Percentiles rank a stretch among this genome's conserved stretches.
phyloP scores from a whole-genome alignment of 2,888 invertebrate genomes.

The Endomychus coccineus region DNA sequence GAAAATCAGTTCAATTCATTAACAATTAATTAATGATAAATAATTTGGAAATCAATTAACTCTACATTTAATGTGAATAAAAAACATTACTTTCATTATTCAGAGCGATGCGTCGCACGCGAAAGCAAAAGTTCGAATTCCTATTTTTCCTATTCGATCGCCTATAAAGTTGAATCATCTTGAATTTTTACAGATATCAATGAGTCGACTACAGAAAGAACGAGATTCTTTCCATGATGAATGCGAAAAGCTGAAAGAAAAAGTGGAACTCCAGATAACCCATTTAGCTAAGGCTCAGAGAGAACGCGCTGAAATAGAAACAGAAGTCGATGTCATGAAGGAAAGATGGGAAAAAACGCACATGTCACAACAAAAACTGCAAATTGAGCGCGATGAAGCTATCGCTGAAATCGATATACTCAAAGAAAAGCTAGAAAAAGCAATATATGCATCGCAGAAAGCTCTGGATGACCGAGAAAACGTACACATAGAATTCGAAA shows the following conservation, averaged over 20 bases:
- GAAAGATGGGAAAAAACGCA: slow-evolving; percentile 86
- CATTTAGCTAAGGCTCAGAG: slow-evolving; percentile 76
- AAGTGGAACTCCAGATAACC: slow-evolving; percentile 72
- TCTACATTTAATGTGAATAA: too few species aligned
- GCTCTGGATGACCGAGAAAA: slow-evolving; percentile 81
- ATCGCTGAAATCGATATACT: slow-evolving; percentile 76
- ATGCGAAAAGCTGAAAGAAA: slow-evolving; percentile 71
- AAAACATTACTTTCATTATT: too few species aligned
- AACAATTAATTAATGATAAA: too few species aligned
- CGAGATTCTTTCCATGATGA: slow-evolving; percentile 76
- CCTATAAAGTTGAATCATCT: too few species aligned
- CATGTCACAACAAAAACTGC: slow-evolving; percentile 73
- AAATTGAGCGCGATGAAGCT: slow-evolving; percentile 81
- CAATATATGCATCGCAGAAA: slow-evolving; percentile 73
- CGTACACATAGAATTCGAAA: slow-evolving; percentile 85
- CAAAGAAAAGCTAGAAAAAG: slow-evolving; percentile 85
- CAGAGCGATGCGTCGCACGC: too few species aligned
- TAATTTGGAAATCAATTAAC: too few species aligned
- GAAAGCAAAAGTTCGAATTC: too few species aligned
- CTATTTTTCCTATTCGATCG: neutral
- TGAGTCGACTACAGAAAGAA: slow-evolving; percentile 80
- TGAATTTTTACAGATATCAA: slow-evolving; percentile 59
- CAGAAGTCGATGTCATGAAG: slow-evolving; percentile 78
- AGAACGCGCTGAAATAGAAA: slow-evolving; percentile 76
- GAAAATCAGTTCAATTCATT: too few species aligned